phyloP scores from a whole-genome alignment of 2,888 invertebrate genomes.

The Mythimna albipuncta region DNA sequence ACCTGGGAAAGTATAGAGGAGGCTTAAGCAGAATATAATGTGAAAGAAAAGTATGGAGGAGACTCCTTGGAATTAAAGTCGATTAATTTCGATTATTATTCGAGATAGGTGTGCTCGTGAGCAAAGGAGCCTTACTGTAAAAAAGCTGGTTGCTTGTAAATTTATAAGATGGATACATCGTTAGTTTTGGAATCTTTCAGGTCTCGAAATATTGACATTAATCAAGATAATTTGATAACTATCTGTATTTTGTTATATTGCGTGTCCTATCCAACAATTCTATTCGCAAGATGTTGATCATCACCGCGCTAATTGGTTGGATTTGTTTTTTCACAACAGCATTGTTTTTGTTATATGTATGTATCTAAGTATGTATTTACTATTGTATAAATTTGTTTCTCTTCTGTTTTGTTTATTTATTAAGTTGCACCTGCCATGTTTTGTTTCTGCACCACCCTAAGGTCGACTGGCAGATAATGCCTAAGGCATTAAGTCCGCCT shows the following conservation, averaged over 20 bases:
- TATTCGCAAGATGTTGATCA: too few relatives aligned
- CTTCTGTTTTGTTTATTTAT: too few relatives aligned
- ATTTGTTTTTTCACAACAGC: too few relatives aligned
- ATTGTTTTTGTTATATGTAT: too few relatives aligned
- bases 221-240: not conserved
- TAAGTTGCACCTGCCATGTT: too few relatives aligned
- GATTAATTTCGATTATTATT: slow-evolving; percentile 9
- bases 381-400: too few relatives aligned
- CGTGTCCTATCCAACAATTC: too few relatives aligned
- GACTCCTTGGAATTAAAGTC: not conserved
- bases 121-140: not conserved
- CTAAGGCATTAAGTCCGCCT: too few relatives aligned
- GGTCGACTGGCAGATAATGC: too few relatives aligned
- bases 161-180: not conserved
- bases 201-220: not conserved
- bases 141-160: not conserved
- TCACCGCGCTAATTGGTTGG: too few relatives aligned
- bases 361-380: too few relatives aligned
- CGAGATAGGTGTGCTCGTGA: not conserved
- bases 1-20: slow-evolving; percentile 34
- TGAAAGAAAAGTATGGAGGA: not conserved
- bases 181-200: not conserved
- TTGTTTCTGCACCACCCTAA: too few relatives aligned
- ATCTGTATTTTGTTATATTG: not conserved
- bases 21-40: slow-evolving; percentile 8